Evolutionary conservation across 2,113 vertebrate species (phyloP).

Genomic region (Thamnophis sirtalis): DNA sequence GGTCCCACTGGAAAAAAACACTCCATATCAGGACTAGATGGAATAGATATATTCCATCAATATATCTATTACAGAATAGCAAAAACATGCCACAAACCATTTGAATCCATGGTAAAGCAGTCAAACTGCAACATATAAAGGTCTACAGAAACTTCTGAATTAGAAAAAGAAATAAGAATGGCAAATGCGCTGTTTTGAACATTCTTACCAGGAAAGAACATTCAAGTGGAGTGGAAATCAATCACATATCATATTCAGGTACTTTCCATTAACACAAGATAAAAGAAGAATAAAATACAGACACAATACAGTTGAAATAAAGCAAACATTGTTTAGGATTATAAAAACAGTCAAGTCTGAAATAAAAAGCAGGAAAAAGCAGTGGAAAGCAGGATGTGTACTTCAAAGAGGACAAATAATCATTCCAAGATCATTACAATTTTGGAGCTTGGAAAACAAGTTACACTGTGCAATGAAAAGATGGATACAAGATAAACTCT

Average conservation of each 20-base stretch:
- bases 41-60: background rate
- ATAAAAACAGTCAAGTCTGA: background rate
- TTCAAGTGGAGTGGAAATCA: background rate
- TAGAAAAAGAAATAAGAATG: background rate
- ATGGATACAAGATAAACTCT: background rate
- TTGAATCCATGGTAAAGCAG: background rate
- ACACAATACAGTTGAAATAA: background rate
- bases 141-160: background rate
- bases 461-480: background rate
- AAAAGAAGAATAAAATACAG: background rate
- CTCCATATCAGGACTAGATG: background rate
- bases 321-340: background rate
- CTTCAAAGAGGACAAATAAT: background rate
- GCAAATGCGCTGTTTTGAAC: background rate
- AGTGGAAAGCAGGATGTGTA: background rate
- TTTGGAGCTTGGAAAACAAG: background rate
- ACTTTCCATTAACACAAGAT: background rate
- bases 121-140: background rate
- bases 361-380: no score
- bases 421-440: background rate
- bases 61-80: background rate
- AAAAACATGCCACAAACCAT: background rate
- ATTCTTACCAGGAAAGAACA: background rate
- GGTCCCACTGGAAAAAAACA: no score
- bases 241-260: background rate